Evolutionary conservation across 1,140 invertebrate genomes (phyloP).

Genomic region (Bombus sibiricus): DNA sequence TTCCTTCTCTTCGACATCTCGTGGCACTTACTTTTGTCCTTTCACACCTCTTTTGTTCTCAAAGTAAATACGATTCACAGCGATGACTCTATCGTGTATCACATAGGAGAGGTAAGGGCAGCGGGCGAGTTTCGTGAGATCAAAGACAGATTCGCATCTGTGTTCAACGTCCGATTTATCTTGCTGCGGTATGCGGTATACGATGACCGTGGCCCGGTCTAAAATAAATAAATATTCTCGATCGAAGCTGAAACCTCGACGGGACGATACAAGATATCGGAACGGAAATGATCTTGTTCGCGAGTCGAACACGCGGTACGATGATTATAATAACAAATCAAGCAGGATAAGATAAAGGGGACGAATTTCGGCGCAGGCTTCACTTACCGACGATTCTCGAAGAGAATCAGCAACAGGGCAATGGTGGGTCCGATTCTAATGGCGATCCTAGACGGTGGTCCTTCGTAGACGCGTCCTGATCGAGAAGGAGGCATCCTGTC

Average conservation of each 20-base stretch:
- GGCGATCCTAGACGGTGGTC: slow-evolving; percentile 71
- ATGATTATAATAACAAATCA: slow-evolving; percentile 12
- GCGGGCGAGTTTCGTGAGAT: background rate
- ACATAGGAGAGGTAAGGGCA: too few species aligned
- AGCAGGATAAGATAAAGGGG: slow-evolving; percentile 42
- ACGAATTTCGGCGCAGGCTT: background rate
- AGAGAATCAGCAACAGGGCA: slow-evolving; percentile 69
- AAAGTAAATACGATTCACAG: too few species aligned
- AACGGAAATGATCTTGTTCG: background rate
- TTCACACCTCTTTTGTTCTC: background rate
- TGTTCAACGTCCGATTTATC: slow-evolving; percentile 46
- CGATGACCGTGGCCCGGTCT: background rate
- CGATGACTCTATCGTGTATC: too few species aligned
- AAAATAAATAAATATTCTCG: slow-evolving; percentile 34
- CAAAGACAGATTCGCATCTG: slow-evolving; percentile 28
- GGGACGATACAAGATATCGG: slow-evolving; percentile 6
- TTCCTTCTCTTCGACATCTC: background rate
- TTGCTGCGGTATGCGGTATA: background rate
- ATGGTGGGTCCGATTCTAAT: slow-evolving; percentile 66
- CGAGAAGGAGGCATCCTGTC: slow-evolving; percentile 81
- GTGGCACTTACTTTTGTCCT: background rate
- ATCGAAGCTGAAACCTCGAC: background rate
- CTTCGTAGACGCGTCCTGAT: slow-evolving; percentile 76
- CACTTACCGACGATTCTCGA: slow-evolving; percentile 77
- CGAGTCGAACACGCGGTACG: background rate